phyloP scores from a whole-genome alignment of 1,140 invertebrate genomes.

The Drosophila arawakana region DNA sequence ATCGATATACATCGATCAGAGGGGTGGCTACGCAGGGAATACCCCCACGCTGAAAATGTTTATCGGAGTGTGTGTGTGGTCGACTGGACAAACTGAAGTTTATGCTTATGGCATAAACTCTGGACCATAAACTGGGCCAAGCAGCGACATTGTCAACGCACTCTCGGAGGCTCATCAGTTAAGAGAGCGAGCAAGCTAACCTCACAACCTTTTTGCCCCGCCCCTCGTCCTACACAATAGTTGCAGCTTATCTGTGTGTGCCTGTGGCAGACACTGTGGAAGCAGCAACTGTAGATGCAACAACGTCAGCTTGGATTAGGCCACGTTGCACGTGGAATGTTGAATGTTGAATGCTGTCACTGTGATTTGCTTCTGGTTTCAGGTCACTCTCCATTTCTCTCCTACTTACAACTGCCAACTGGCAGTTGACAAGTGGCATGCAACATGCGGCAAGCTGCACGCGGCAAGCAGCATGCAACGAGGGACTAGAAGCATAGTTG shows the following conservation, averaged over 20 bases:
- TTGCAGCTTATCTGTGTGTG: slow-evolving; percentile 20
- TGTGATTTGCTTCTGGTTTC: slow-evolving; percentile 25
- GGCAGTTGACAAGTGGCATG: slow-evolving; percentile 24
- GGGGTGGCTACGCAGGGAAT: neutral
- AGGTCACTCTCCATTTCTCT: slow-evolving; percentile 3
- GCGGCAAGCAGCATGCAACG: neutral
- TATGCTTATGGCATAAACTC: slow-evolving; percentile 35
- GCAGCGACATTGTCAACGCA: slow-evolving; percentile 32
- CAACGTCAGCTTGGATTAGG: slow-evolving; percentile 49
- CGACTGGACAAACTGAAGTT: neutral
- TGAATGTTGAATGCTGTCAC: slow-evolving; percentile 40
- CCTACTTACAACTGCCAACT: neutral
- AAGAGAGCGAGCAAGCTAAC: neutral
- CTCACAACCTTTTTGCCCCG: neutral
- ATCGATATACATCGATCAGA: slow-evolving; percentile 60
- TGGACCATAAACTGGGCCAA: slow-evolving; percentile 44
- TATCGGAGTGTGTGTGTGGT: neutral
- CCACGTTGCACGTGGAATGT: slow-evolving; percentile 33
- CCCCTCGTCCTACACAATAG: neutral
- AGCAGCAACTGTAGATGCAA: slow-evolving; percentile 27
- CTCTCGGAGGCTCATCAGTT: slow-evolving; percentile 6
- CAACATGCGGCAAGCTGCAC: neutral
- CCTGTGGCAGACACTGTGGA: slow-evolving; percentile 17
- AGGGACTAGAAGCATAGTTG: neutral
- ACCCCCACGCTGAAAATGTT: no score